Evolutionary conservation across 2,113 vertebrate genomes (phyloP).

Genomic region (Speoplatyrhinus poulsoni): DNA sequence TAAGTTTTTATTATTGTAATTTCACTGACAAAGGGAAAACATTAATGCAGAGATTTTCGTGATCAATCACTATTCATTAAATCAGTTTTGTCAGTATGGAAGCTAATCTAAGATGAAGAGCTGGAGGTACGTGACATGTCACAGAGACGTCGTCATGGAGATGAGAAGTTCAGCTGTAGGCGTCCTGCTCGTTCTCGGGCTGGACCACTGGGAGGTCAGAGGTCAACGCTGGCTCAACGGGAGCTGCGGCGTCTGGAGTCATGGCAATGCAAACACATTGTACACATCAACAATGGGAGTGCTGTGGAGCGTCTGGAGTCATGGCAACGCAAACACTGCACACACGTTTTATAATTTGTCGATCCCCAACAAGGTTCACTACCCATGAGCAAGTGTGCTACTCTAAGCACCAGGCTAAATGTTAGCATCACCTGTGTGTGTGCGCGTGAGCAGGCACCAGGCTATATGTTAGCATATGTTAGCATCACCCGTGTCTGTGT

Average conservation of each 20-base stretch:
- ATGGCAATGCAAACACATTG: neutral
- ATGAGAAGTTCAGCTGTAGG: constrained; percentile 47
- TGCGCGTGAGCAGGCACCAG: neutral
- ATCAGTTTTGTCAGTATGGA: neutral
- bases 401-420: too few species aligned
- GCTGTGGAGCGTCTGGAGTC: neutral
- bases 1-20: too few species aligned
- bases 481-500: constrained; percentile 16
- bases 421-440: neutral
- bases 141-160: constrained; percentile 6
- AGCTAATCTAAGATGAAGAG: neutral
- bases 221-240: constrained; percentile 9
- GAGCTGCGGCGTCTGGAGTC: constrained; percentile 34
- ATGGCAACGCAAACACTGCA: too few species aligned
- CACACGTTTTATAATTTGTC: too few species aligned
- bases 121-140: neutral
- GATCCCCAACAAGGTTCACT: too few species aligned
- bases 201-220: constrained; percentile 32
- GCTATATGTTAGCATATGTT: neutral
- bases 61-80: neutral
- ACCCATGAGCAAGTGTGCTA: too few species aligned
- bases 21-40: too few species aligned
- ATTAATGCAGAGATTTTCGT: neutral
- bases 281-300: neutral
- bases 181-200: constrained; percentile 41